Conservation (phyloP, 1,140 invertebrate genomes). For the Pogonognathellus flavescens region DNA sequence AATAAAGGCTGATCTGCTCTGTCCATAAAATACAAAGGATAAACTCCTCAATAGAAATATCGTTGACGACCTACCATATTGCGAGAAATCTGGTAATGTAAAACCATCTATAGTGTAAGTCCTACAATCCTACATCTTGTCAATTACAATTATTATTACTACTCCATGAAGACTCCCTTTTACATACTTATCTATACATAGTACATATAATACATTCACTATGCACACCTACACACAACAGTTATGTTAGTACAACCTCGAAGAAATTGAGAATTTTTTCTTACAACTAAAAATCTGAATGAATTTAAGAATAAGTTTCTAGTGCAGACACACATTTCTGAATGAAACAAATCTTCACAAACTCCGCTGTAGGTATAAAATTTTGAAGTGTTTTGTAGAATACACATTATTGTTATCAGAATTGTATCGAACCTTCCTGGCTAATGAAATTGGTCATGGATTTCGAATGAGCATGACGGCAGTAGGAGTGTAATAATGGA, state of each 20-base stretch:
- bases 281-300: no score
- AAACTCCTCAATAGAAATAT: background rate
- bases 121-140: background rate
- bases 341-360: no score
- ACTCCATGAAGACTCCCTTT: no score
- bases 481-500: background rate
- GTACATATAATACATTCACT: no score
- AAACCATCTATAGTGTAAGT: background rate
- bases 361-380: background rate
- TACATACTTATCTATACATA: no score
- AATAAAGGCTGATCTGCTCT: background rate
- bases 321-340: background rate
- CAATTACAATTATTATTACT: no score
- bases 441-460: constrained; percentile 23
- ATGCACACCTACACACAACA: no score
- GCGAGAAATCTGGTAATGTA: background rate
- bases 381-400: constrained; percentile 10
- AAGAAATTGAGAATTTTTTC: no score
- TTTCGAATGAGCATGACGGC: background rate
- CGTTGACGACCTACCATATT: background rate
- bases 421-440: background rate
- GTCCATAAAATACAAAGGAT: no score
- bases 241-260: no score
- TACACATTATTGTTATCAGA: no score
- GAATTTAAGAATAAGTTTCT: background rate